Conservation (phyloP, 1,140 invertebrate genomes). For the Brachionus manjavacas region DNA sequence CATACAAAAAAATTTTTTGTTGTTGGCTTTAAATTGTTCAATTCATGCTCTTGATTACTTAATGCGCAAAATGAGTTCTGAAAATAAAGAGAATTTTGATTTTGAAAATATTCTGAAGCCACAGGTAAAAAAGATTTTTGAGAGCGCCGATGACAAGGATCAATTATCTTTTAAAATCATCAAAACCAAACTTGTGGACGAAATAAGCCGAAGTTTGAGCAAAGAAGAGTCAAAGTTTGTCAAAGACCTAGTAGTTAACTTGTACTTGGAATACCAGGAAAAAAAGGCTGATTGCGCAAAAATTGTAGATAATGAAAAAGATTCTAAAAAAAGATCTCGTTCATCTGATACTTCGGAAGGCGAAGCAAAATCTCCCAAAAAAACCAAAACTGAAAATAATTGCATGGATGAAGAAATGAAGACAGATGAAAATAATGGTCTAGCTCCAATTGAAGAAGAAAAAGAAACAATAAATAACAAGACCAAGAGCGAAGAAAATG, state of each 20-base stretch:
- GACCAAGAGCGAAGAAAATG: no score
- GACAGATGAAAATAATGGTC: not conserved
- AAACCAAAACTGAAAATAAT: not conserved
- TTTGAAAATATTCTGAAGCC: not conserved
- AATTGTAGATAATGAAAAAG: not conserved
- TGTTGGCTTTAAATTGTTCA: not conserved
- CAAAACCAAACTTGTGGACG: not conserved
- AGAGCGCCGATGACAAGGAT: not conserved
- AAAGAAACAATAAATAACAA: not conserved
- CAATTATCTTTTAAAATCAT: constrained; percentile 20
- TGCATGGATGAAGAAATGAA: not conserved
- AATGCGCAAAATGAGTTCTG: not conserved
- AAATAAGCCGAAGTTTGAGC: not conserved
- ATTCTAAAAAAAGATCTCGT: not conserved
- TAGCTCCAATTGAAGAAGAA: not conserved
- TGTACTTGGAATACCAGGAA: constrained; percentile 11
- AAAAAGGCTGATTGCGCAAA: not conserved
- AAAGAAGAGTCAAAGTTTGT: not conserved
- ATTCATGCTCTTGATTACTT: not conserved
- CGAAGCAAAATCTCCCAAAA: not conserved
- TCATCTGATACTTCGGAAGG: not conserved
- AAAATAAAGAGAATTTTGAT: constrained; percentile 9
- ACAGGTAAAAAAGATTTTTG: constrained; percentile 19
- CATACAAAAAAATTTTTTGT: not conserved
- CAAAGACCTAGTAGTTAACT: not conserved